phyloP scores from a whole-genome alignment of 2,113 vertebrate genomes.

The Syngnathus typhle region DNA sequence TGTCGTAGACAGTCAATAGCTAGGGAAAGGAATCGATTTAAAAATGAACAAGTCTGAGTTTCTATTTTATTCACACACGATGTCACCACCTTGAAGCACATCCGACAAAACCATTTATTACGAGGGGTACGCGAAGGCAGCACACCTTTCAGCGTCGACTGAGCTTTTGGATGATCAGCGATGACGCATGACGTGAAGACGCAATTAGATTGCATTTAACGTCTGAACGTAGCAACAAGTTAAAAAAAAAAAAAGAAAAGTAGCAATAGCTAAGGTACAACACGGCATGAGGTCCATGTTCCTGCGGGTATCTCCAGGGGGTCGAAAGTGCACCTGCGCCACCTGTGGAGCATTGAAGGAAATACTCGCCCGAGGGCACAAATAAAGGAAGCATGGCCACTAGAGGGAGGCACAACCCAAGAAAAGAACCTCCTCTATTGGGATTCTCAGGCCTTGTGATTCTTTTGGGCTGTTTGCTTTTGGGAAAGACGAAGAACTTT shows the following conservation, averaged over 20 bases:
- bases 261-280: no score
- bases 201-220: neutral
- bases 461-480: neutral
- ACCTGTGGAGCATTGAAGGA: slow-evolving; percentile 30
- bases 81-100: neutral
- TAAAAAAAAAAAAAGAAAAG: neutral
- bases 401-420: slow-evolving; percentile 31
- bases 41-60: no score
- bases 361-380: neutral
- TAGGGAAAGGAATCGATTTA: neutral
- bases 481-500: no score
- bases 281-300: neutral
- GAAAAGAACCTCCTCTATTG: neutral
- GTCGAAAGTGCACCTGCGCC: slow-evolving; percentile 30
- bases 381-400: slow-evolving; percentile 10
- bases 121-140: slow-evolving; percentile 29
- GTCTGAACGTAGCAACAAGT: neutral
- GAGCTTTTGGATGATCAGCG: slow-evolving; percentile 11
- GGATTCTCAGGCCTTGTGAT: neutral
- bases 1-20: neutral
- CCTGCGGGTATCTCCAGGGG: neutral
- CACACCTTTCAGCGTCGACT: slow-evolving; percentile 25
- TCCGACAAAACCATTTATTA: neutral
- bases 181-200: neutral
- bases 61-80: no score